Evolutionary conservation across 2,888 invertebrate genomes (phyloP).

Genomic region (Lamellibrachia satsuma): DNA sequence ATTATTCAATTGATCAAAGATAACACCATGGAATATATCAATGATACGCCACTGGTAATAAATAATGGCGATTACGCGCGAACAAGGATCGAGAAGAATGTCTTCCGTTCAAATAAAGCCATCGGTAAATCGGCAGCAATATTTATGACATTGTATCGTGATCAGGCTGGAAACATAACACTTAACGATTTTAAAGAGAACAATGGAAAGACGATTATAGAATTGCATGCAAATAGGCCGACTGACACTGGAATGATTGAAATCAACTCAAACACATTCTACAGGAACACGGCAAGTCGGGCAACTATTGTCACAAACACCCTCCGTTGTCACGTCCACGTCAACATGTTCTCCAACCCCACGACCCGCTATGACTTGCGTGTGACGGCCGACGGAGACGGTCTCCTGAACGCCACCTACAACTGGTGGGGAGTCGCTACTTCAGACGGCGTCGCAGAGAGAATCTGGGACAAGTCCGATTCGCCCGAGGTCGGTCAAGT

Average conservation of each 20-base stretch:
- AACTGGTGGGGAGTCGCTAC: background rate
- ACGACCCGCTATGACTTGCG: background rate
- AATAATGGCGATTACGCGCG: background rate
- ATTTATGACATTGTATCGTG: background rate
- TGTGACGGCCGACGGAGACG: background rate
- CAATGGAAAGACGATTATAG: background rate
- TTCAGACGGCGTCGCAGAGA: background rate
- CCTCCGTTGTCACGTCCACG: background rate
- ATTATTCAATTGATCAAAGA: background rate
- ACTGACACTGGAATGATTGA: background rate
- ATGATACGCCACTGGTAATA: background rate
- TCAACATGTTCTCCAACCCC: background rate
- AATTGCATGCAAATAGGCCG: background rate
- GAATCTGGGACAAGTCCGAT: background rate
- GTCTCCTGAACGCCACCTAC: background rate
- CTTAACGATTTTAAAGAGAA: background rate
- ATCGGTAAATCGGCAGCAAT: background rate
- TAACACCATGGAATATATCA: background rate
- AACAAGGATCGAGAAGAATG: background rate
- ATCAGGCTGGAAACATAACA: background rate
- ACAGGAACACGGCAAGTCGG: background rate
- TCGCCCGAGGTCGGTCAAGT: background rate
- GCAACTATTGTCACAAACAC: background rate
- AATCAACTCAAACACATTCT: background rate
- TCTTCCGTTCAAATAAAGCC: background rate